Base-by-base conservation (phyloP, 2,113 vertebrate species). In the Grallaria varia region DNA sequence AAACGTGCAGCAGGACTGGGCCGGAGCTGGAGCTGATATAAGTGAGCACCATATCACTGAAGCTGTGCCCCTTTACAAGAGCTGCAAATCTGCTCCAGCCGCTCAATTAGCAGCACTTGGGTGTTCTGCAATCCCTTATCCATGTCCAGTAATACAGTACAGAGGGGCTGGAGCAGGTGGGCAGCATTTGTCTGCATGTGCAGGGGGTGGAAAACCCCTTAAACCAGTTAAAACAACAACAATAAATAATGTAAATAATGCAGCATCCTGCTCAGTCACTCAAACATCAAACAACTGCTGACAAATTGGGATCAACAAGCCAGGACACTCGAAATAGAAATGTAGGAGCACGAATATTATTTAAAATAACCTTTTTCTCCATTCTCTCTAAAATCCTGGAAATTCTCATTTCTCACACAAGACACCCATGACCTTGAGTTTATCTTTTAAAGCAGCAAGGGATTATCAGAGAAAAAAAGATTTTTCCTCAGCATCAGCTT, bases 121-220 rank as follows among this genome's bases (percentile, higher is more conserved):
- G 94, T 92, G 74, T 84, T 88, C 92, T 81, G 76, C 76, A 87
- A 95, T 87, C 60, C 83, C 24, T 68, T 92, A 86, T 84, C 90
- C 42, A 56, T 84, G 82, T 64, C 71, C 22, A 20, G 55, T 73
- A 94, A 81, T 78, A 6, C 75, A 84, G 49, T 39, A 39, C 68
- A 74, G 68, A 89, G 52, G 42, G 44, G 27, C 15, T 81, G 52
- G 30, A 30, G 60, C 42, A 90, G 83, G 88, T 12, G 1, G 42
- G 27, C 24, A 68, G 31, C 22, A 37, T 93, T 91, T 66, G 14
- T 28, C 59, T 76, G 40, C 66, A 50, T 13, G 31, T 88, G 71
- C 17, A 71, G 42, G 33, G 40, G 13, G 47, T 81, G 35, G 24
- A 68, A 31, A 56, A 71, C 50, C 56, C 64, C 56, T 44, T 67